phyloP scores from a whole-genome alignment of 2,888 invertebrate genomes.

The Leptinotarsa rubiginosa region DNA sequence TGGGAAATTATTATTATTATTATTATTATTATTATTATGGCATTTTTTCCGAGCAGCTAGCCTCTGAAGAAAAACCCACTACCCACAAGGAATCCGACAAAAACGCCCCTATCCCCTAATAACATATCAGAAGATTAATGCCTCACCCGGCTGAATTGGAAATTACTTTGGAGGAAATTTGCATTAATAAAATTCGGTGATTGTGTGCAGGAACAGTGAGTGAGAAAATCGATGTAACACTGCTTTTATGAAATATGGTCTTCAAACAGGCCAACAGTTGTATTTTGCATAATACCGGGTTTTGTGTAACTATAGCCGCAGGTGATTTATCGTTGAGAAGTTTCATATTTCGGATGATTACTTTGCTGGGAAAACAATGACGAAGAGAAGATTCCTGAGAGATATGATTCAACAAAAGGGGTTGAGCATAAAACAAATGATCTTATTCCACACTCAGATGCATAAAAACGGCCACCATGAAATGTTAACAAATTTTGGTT shows the following conservation, averaged over 20 bases:
- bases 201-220: conserved; percentile 33
- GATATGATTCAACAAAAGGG: too few relatives aligned
- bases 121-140: conserved; percentile 8
- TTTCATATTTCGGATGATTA: conserved; percentile 23
- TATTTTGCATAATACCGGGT: conserved; percentile 52
- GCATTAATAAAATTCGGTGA: conserved; percentile 40
- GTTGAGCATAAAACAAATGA: too few relatives aligned
- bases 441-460: too few relatives aligned
- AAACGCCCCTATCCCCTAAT: conserved; percentile 1
- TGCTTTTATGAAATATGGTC: conserved; percentile 46
- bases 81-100: background rate
- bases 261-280: conserved; percentile 44
- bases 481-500: too few relatives aligned
- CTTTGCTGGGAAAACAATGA: background rate
- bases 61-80: background rate
- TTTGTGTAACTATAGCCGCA: conserved; percentile 48
- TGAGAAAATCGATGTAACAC: conserved; percentile 43
- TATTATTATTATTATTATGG: too few relatives aligned
- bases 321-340: conserved; percentile 31
- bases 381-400: background rate
- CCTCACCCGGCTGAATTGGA: conserved; percentile 29
- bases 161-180: conserved; percentile 36
- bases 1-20: too few relatives aligned
- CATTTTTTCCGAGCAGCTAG: background rate
- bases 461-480: too few relatives aligned